Evolutionary conservation across 2,888 invertebrate genomes (phyloP), one percentile per base, ranked within the genome.

Genomic region (Drosophila kanekoi): DNA sequence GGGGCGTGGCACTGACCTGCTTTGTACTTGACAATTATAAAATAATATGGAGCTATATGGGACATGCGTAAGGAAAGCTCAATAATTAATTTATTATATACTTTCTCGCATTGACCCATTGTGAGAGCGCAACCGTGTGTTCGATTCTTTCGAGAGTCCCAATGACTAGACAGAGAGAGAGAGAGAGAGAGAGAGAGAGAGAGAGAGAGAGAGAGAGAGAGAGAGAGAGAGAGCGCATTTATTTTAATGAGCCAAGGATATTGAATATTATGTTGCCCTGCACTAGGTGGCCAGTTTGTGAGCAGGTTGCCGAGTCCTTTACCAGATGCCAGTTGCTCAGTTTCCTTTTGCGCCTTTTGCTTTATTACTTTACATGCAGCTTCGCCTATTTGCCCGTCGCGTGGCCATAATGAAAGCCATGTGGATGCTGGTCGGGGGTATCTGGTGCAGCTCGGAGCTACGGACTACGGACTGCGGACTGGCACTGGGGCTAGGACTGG

Each of bases 241-340:
- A 89, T 90, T 89, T 89, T 89, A 90, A 90, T 90, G 89, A 90
- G 87, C 79, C 70, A 72, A 70, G 79, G 60, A 84, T 89, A 90
- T 89, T 87, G 90, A 90, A 90, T 89, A 84, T 83, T 81, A 76
- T 74, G 58, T 69, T 72, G 64, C 49, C 35, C 44, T 68, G 65
- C 63, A 54, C 57, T 70, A 54, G 63, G 52, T 18, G 58, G 53
- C 49, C n/a, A 35, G 44, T 11, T 10, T 28, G 28, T 28, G 18
- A 32, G 32, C 32, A 40, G 23, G 23, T 8, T 8, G 0, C n/a
- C 11, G 11, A 32, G 40, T 32, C 38, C 35, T 48, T 48, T 9
- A 52, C 47, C 72, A 65, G 59, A 54, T 57, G 62, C 43, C 57
- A 52, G 20, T 40, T 45, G 51, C 47, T 40, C 41, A 33, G 57